Evolutionary conservation across 2,113 vertebrate genomes (phyloP).

Genomic region (Catharus minimus): DNA sequence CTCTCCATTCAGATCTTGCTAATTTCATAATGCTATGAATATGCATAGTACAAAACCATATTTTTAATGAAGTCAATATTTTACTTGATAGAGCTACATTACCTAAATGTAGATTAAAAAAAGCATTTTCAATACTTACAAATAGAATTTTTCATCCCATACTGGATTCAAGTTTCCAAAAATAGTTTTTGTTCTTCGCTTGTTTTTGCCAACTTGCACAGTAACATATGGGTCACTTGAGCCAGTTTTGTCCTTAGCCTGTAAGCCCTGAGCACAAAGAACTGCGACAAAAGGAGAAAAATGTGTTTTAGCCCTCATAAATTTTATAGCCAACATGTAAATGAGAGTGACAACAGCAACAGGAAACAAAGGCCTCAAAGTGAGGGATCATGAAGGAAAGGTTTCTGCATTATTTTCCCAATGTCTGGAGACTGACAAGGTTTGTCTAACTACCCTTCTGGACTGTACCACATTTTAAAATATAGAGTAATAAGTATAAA

Average conservation of each 20-base stretch:
- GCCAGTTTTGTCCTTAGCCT: conserved; percentile 98
- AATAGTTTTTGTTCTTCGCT: conserved; percentile 95
- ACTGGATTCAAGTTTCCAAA: conserved; percentile 97
- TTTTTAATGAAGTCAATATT: not conserved
- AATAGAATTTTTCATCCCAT: conserved; percentile 97
- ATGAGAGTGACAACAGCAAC: not conserved
- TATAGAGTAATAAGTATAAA: not conserved
- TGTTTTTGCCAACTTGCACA: conserved; percentile 97
- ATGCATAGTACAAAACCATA: not conserved
- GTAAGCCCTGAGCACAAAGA: conserved; percentile 94
- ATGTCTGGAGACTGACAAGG: not conserved
- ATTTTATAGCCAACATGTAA: not conserved
- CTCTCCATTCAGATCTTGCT: not conserved
- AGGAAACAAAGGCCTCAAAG: not conserved
- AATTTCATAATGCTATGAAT: not conserved
- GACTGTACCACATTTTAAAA: not conserved
- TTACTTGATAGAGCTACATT: not conserved
- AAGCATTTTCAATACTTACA: conserved; percentile 79
- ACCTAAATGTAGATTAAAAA: not conserved
- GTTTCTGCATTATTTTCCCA: not conserved
- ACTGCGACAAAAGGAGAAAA: conserved; percentile 75
- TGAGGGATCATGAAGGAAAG: not conserved
- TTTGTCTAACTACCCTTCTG: not conserved
- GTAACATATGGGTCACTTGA: conserved; percentile 98
- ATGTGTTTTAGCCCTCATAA: not conserved